A percentile compares a stretch with the other conserved stretches of the same genome.
phyloP scores from a whole-genome alignment of 1,140 invertebrate genomes.

The Zaprionus vittiger region DNA sequence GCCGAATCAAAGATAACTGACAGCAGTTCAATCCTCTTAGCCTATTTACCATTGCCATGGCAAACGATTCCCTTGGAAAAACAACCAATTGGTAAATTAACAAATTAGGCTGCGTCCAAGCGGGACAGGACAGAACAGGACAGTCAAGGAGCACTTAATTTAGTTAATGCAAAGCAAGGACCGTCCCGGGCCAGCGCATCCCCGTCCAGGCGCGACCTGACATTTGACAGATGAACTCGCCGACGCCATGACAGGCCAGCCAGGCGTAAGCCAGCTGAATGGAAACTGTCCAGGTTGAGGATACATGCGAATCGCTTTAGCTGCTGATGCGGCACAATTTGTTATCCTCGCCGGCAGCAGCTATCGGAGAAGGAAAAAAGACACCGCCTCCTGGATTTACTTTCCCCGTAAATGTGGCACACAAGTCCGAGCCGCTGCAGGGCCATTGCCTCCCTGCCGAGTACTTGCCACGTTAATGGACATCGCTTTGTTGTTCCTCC shows the following conservation, averaged over 20 bases:
- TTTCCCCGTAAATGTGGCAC: constrained; percentile 55
- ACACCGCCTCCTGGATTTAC: constrained; percentile 35
- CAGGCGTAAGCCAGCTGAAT: background rate
- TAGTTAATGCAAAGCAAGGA: constrained; percentile 72
- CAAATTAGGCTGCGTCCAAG: constrained; percentile 75
- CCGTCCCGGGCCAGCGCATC: constrained; percentile 17
- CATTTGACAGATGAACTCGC: constrained; percentile 79
- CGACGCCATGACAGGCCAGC: constrained; percentile 29
- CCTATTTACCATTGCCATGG: constrained; percentile 72
- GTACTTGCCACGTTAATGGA: constrained; percentile 50
- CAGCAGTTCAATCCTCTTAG: constrained; percentile 62
- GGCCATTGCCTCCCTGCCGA: constrained; percentile 12
- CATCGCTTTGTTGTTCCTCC: constrained; percentile 36
- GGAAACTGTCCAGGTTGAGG: constrained; percentile 39
- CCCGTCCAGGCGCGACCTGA: constrained; percentile 44
- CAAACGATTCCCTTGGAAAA: constrained; percentile 43
- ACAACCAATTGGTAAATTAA: constrained; percentile 76
- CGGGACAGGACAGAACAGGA: constrained; percentile 36
- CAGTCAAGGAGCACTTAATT: constrained; percentile 70
- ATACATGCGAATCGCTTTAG: constrained; percentile 64
- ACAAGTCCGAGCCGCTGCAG: constrained; percentile 45
- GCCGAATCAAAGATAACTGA: background rate
- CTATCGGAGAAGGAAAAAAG: constrained; percentile 18
- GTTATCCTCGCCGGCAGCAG: constrained; percentile 45
- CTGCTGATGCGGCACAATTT: constrained; percentile 73